Conservation (phyloP, 2,797 vertebrate species). For the Peromyscus eremicus region DNA sequence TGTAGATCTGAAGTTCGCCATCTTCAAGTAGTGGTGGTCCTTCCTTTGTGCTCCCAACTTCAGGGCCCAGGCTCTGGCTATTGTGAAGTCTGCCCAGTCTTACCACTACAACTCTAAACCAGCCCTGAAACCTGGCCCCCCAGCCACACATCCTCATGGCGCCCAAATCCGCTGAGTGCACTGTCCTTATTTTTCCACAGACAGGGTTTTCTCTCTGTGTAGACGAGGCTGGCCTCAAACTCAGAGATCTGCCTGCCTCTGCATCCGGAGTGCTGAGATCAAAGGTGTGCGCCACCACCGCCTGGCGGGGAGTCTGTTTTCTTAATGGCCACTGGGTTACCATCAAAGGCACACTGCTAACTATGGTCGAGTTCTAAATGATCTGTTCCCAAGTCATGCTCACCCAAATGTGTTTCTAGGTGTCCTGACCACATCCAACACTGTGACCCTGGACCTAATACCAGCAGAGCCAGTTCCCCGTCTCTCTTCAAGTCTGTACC, state of each 20-base stretch:
- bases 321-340: neutral
- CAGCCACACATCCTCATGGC: neutral
- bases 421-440: neutral
- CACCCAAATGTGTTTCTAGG: neutral
- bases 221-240: neutral
- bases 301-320: neutral
- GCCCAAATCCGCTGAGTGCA: neutral
- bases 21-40: neutral
- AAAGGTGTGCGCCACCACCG: neutral
- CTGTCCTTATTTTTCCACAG: neutral
- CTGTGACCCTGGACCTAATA: neutral
- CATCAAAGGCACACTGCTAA: neutral
- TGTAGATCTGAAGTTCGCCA: neutral
- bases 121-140: neutral
- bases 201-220: neutral
- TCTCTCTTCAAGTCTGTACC: neutral
- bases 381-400: neutral
- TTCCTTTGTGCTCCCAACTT: neutral
- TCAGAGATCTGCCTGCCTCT: neutral
- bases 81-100: neutral
- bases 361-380: neutral
- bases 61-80: neutral
- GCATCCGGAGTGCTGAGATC: neutral
- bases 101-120: neutral
- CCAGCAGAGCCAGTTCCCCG: neutral